Evolutionary conservation across 2,888 invertebrate genomes (phyloP), one percentile per base, ranked within the genome.

Genomic region (Dicranocentrus wangi): DNA sequence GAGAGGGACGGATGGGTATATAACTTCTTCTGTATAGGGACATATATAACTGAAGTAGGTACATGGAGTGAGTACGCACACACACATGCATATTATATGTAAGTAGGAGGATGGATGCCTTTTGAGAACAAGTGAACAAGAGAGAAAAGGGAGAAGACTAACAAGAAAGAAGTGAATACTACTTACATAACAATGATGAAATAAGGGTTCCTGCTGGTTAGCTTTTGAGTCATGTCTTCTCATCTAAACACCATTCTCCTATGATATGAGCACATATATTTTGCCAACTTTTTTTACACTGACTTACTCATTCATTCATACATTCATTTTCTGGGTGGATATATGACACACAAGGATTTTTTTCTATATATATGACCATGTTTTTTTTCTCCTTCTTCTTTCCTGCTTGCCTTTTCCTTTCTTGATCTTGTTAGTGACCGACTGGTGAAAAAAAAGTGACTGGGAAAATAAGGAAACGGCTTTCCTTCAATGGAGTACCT

Each of bases 151-250:
- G 32, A 72, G 47, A 25, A 28, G 60, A 60, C 71, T 72, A 72
- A 72, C 72, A 72, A 72, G 61, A 61, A 32, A 58, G 17, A 15
- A 72, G 69, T 75, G 75, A 75, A 66, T 75, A 65, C 73, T 75
- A 65, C 73, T 75, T 75, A 68, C 75, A 68, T 75, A 75, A 75
- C 75, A 75, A 75, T 75, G 75, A 75, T 75, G 75, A 75, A 75
- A 75, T 75, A 75, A 75, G 75, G 66, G 75, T 43, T 75, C 75
- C 75, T 68, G 66, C 75, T 75, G 75, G 75, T 75, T 75, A 66
- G 75, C 75, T 75, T 75, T 75, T 75, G 66, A 75, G 75, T 75
- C 75, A 75, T 75, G 75, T 66, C 75, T 75, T 75, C 75, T 75
- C 75, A 75, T 75, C 75, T 75, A 75, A 75, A 75, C 75, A 75